Evolutionary conservation across 2,888 invertebrate genomes (phyloP).

Genomic region (Lepeophtheirus nordmannii): DNA sequence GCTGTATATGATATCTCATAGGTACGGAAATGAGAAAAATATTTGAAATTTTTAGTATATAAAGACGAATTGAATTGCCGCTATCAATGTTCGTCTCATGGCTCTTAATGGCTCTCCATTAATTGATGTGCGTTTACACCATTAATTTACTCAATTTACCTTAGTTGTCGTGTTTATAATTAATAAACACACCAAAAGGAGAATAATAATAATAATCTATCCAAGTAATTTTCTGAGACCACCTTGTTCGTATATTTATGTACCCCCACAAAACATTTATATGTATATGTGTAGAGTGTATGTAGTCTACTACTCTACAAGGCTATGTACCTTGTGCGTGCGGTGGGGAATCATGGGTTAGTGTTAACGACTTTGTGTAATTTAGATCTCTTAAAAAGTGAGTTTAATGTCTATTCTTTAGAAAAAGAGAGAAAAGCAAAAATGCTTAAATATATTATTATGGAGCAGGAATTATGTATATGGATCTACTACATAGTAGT

Average conservation of each 20-base stretch:
- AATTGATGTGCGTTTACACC: conserved; percentile 2
- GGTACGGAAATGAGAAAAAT: not conserved
- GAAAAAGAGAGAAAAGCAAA: too few relatives aligned
- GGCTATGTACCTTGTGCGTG: not conserved
- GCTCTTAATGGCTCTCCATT: not conserved
- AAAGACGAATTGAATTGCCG: too few relatives aligned
- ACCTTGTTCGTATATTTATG: not conserved
- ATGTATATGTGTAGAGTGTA: too few relatives aligned
- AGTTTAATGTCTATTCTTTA: not conserved
- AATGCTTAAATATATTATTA: too few relatives aligned
- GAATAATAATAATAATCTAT: not conserved
- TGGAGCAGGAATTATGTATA: too few relatives aligned
- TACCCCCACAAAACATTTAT: not conserved
- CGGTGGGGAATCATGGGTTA: not conserved
- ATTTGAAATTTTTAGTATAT: too few relatives aligned
- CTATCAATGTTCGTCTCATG: too few relatives aligned
- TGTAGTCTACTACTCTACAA: too few relatives aligned
- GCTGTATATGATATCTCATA: too few relatives aligned
- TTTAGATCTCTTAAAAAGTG: conserved; percentile 6
- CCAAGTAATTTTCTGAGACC: conserved; percentile 5
- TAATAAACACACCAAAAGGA: not conserved
- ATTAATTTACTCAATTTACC: conserved; percentile 7
- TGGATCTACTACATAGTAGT: too few relatives aligned
- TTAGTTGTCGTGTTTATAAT: conserved; percentile 1
- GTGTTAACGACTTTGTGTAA: not conserved